A percentile compares a stretch with the other conserved stretches of the same genome.
phyloP scores from a whole-genome alignment of 2,797 vertebrate genomes.

The Anguilla marmorata region DNA sequence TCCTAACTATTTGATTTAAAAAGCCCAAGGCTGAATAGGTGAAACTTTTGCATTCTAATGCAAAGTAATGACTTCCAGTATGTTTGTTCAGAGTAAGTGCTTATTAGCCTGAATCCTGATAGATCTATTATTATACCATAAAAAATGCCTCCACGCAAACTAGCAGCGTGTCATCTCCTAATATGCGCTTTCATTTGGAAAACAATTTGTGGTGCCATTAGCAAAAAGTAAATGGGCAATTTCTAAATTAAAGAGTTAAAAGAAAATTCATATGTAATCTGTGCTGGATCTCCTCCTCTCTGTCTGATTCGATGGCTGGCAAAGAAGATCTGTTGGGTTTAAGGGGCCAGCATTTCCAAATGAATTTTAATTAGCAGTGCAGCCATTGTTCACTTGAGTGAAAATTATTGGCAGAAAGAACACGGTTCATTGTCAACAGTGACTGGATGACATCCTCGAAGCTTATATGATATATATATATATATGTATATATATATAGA shows the following conservation, averaged over 20 bases:
- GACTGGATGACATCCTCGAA: conserved; percentile 1
- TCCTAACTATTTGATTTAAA: conserved; percentile 44
- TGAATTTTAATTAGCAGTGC: background rate
- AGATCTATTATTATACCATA: conserved; percentile 25
- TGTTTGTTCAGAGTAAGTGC: conserved; percentile 20
- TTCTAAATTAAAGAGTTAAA: conserved; percentile 40
- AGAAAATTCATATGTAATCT: conserved; percentile 34
- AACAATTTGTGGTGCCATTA: conserved; percentile 29
- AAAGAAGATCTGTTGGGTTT: conserved; percentile 34
- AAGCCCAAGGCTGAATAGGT: conserved; percentile 52
- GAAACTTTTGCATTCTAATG: conserved; percentile 40
- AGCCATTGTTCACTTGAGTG: conserved; percentile 3
- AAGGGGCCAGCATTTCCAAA: conserved; percentile 1
- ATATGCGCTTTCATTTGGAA: conserved; percentile 33
- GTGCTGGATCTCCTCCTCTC: conserved; percentile 41
- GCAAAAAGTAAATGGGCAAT: conserved; percentile 42
- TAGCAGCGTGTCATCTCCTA: conserved; percentile 21
- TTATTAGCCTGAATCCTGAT: conserved; percentile 18
- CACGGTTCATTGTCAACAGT: conserved; percentile 23
- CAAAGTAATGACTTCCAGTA: conserved; percentile 57
- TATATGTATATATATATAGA: background rate
- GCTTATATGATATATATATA: background rate
- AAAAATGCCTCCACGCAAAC: conserved; percentile 14
- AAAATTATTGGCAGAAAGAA: background rate
- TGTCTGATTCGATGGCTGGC: conserved; percentile 36